Conservation (phyloP, 2,113 vertebrate species). For the Picathartes gymnocephalus region DNA sequence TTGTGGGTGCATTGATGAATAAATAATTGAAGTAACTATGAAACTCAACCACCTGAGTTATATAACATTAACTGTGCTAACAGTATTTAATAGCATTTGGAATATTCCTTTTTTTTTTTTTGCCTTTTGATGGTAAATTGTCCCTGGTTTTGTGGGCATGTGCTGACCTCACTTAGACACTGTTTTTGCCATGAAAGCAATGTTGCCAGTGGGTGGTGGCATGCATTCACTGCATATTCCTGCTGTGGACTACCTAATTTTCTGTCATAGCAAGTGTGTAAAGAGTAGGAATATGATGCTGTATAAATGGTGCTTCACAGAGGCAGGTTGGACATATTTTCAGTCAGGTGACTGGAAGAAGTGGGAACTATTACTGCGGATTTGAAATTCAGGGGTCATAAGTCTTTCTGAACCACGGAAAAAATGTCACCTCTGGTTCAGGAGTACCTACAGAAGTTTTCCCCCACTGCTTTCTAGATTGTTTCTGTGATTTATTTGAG, state of each 20-base stretch:
- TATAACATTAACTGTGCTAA: background rate
- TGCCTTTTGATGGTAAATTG: background rate
- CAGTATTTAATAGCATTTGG: background rate
- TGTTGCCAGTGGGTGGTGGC: background rate
- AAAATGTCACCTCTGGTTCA: background rate
- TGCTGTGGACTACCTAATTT: background rate
- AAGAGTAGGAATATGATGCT: background rate
- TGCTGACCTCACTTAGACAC: background rate
- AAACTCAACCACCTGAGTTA: background rate
- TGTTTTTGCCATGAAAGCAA: background rate
- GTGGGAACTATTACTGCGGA: background rate
- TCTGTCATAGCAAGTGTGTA: background rate
- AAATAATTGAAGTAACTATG: background rate
- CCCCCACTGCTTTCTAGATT: background rate
- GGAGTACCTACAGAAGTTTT: background rate
- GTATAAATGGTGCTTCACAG: background rate
- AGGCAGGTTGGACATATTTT: background rate
- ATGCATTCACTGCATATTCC: background rate
- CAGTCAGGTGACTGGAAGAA: background rate
- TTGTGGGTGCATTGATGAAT: background rate
- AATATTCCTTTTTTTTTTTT: background rate
- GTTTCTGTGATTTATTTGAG: background rate
- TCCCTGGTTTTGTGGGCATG: background rate
- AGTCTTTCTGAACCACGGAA: background rate
- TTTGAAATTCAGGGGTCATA: background rate